These are phyloP conservation scores for Euzophera pinguis DNA, from an alignment of 2,888 invertebrate species.

Conservation along the genomic window DNA sequence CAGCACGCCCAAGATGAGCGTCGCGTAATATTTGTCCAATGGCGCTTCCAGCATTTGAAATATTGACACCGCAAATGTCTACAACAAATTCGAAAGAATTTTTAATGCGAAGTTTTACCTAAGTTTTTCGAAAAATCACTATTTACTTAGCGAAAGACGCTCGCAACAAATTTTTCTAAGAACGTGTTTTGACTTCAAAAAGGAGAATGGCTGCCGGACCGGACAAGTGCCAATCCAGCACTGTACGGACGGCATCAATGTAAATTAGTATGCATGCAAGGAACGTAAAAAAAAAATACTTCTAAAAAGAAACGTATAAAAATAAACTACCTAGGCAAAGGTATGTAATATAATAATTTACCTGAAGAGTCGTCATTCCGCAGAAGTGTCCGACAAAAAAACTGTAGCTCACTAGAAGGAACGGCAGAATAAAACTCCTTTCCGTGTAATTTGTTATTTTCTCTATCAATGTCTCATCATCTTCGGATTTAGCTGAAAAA, in stretches of 20 bases:
- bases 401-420: conserved; percentile 80
- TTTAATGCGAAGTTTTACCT: too few relatives aligned
- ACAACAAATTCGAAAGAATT: conserved; percentile 30
- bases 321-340: neutral
- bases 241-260: too few relatives aligned
- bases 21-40: conserved; percentile 87
- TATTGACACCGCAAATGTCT: conserved; percentile 87
- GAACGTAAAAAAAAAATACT: too few relatives aligned
- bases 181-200: too few relatives aligned
- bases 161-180: too few relatives aligned
- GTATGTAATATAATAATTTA: conserved; percentile 28
- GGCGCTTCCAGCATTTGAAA: conserved; percentile 86
- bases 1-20: conserved; percentile 84
- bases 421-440: conserved; percentile 84
- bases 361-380: conserved; percentile 86
- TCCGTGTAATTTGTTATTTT: conserved; percentile 67
- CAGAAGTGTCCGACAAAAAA: conserved; percentile 88
- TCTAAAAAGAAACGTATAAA: too few relatives aligned
- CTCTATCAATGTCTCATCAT: conserved; percentile 52
- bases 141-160: too few relatives aligned
- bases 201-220: too few relatives aligned
- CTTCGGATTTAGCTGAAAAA: conserved; percentile 37
- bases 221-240: too few relatives aligned
- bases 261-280: too few relatives aligned
- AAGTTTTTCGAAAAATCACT: too few relatives aligned